Percentiles rank a stretch among this genome's conserved stretches.
These are phyloP conservation scores for Branchipolynoe longqiensis DNA, from an alignment of 2,888 invertebrate species.

Conservation along the genomic window DNA sequence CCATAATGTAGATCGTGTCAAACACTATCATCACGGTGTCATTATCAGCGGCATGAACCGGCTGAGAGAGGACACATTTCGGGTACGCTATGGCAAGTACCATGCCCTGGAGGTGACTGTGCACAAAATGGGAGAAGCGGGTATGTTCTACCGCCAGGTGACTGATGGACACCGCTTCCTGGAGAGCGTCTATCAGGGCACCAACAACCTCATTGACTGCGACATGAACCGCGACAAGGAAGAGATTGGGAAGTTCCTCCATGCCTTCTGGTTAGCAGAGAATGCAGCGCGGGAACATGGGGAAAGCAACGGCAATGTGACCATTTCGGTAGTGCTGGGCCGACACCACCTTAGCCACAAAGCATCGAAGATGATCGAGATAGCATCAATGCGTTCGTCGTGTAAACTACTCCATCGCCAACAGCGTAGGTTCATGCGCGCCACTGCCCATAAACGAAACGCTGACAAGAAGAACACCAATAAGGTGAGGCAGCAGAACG, in stretches of 20 bases:
- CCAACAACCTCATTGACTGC: constrained; percentile 59
- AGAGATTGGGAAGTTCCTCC: constrained; percentile 51
- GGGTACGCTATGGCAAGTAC: constrained; percentile 45
- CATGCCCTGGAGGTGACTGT: constrained; percentile 58
- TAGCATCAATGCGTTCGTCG: not conserved
- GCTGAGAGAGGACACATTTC: constrained; percentile 49
- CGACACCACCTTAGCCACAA: not conserved
- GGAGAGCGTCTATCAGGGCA: constrained; percentile 52
- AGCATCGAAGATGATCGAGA: constrained; percentile 8
- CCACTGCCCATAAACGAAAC: no score
- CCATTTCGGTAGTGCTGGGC: not conserved
- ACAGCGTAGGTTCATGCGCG: constrained; percentile 10
- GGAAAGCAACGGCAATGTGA: not conserved
- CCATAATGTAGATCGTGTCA: not conserved
- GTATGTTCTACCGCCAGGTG: constrained; percentile 59
- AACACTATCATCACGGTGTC: not conserved
- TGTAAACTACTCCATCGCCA: constrained; percentile 38
- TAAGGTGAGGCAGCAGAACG: not conserved
- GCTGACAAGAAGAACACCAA: not conserved
- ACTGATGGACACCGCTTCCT: constrained; percentile 58
- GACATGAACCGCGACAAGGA: constrained; percentile 54
- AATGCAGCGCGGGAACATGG: not conserved
- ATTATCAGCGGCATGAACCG: not conserved
- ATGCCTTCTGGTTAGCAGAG: constrained; percentile 38
- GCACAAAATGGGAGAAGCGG: constrained; percentile 24